Base-by-base conservation (phyloP, 2,113 vertebrate species). In the Pteruthius melanotis region DNA sequence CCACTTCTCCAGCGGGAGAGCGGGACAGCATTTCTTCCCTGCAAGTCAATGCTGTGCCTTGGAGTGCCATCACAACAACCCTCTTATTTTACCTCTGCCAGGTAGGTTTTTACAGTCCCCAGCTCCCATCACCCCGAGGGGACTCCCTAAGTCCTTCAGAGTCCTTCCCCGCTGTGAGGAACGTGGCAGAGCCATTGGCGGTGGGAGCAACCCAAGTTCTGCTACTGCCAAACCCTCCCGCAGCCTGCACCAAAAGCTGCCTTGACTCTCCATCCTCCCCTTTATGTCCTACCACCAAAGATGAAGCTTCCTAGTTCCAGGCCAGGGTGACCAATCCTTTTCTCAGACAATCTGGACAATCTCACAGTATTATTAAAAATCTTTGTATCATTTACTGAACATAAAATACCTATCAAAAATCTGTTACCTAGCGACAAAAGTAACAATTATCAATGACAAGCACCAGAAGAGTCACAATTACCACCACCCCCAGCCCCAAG, bases 321-420 rank as follows among this genome's bases (percentile, higher is more conserved):
- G 14, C 10, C 5, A 10, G 35, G 35, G 15, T 6, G 1, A 47
- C 30, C 33, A 54, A 37, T 18, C 35, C 17, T 63, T 22, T 77
- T 23, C 79, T 92, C 56, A 37, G 16, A 70, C 84, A 60, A n/a
- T 7, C 6, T 10, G 33, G n/a, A 80, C 66, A 83, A 57, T 6
- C 15, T 11, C 60, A 40, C 18, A 53, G 1, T 10, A 26, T 45
- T 81, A 94, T 39, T 68, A 83, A 80, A 96, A 97, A 69, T 28
- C 19, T 94, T 85, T 72, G 42, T 81, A 37, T 69, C 21, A 1
- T 89, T 96, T 91, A 88, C 31, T 45, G 69, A 81, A 91, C 92
- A 49, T 30, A 78, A 88, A 87, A 93, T 45, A 37, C 39, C 77
- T 97, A 94, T 94, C 80, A 97, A 97, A 98, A 92, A 33, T 37